phyloP scores from a whole-genome alignment of 2,797 vertebrate species.

The Pipistrellus kuhlii region DNA sequence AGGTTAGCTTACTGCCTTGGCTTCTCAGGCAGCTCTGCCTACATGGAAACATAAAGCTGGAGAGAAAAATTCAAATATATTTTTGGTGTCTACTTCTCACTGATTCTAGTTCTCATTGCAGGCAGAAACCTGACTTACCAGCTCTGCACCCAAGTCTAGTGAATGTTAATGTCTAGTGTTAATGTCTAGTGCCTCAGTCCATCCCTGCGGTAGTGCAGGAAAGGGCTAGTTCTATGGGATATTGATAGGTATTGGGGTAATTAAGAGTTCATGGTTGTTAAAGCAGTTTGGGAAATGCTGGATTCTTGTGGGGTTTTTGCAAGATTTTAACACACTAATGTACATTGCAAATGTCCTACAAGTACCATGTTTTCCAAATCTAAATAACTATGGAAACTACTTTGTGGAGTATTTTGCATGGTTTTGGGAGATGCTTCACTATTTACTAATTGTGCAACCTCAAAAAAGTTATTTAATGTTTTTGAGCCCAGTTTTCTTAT shows the following conservation, averaged over 20 bases:
- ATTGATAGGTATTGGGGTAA: neutral
- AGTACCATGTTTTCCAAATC: neutral
- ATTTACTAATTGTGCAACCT: neutral
- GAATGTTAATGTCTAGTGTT: neutral
- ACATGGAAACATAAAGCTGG: neutral
- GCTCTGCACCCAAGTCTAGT: neutral
- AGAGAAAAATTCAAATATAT: neutral
- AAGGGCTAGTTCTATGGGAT: neutral
- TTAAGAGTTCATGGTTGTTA: neutral
- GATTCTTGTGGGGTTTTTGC: neutral
- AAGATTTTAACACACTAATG: neutral
- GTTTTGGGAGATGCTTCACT: neutral
- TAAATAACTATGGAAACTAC: neutral
- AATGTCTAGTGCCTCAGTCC: neutral
- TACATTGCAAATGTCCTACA: neutral
- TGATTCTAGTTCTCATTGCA: neutral
- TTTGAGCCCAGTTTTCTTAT: neutral
- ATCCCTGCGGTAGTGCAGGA: neutral
- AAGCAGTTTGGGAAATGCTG: neutral
- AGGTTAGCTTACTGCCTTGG: neutral
- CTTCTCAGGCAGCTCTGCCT: neutral
- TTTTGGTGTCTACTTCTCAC: neutral
- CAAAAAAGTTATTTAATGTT: conserved; percentile 10
- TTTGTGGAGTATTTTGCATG: neutral
- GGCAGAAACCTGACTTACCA: neutral